A percentile compares a stretch with the other conserved stretches of the same genome.
Conservation (phyloP, 2,888 invertebrate genomes). For the Caenorhabditis sp. region DNA sequence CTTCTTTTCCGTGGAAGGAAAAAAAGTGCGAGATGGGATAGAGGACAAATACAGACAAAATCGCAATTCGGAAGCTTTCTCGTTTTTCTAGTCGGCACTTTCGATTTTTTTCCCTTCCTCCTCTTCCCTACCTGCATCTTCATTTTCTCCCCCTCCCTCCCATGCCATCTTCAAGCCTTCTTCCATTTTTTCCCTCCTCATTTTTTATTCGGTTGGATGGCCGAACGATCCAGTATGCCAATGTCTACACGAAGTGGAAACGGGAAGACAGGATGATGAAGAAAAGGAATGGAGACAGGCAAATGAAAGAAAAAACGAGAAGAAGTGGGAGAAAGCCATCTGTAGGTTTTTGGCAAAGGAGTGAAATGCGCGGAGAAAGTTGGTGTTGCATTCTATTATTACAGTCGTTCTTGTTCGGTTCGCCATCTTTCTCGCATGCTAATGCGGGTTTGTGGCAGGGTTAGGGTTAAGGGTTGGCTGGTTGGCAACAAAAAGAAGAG, state of each 20-base stretch:
- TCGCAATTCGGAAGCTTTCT: slow-evolving; percentile 29
- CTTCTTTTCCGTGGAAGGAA: slow-evolving; percentile 13
- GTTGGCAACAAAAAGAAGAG: slow-evolving; percentile 6
- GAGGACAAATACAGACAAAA: slow-evolving; percentile 14
- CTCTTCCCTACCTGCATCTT: slow-evolving; percentile 9
- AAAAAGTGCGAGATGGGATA: slow-evolving; percentile 50
- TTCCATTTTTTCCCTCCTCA: background rate
- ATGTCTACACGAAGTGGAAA: slow-evolving; percentile 25
- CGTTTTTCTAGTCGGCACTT: slow-evolving; percentile 47
- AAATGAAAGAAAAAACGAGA: slow-evolving; percentile 26
- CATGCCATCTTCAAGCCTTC: slow-evolving; percentile 34
- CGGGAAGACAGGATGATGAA: slow-evolving; percentile 2
- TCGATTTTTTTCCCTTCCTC: slow-evolving; percentile 39
- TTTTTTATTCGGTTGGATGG: slow-evolving; percentile 22
- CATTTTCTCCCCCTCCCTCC: slow-evolving; percentile 7
- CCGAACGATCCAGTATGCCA: slow-evolving; percentile 57
- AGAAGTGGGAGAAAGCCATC: background rate
- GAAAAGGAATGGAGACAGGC: background rate
- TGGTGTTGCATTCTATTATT: slow-evolving; percentile 30
- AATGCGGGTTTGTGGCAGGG: slow-evolving; percentile 35
- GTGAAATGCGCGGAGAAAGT: slow-evolving; percentile 51
- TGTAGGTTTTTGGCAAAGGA: slow-evolving; percentile 5
- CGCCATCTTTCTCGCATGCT: slow-evolving; percentile 17
- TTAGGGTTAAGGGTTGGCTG: background rate
- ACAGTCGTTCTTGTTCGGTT: slow-evolving; percentile 18